phyloP scores from a whole-genome alignment of 1,140 invertebrate genomes.

The Latrodectus geometricus region DNA sequence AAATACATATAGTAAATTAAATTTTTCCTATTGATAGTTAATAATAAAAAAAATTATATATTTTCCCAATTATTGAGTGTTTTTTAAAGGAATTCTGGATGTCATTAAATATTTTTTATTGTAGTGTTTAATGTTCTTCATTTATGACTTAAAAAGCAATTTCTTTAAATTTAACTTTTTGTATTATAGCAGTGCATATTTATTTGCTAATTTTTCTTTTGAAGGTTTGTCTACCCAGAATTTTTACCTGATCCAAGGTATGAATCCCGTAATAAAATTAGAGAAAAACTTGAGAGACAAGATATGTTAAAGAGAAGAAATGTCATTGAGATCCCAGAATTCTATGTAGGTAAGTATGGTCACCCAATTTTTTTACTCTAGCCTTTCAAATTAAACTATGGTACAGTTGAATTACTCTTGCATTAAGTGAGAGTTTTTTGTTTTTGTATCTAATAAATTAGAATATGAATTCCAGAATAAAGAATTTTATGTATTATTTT shows the following conservation, averaged over 20 bases:
- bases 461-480: not conserved
- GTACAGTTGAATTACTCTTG: not conserved
- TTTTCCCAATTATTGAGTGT: no score
- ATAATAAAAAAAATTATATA: no score
- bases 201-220: no score
- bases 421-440: not conserved
- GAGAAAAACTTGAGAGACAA: conserved; percentile 88
- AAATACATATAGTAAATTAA: no score
- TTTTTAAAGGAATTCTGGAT: no score
- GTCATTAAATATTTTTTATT: no score
- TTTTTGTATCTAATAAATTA: not conserved
- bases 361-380: conserved; percentile 21
- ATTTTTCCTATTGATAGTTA: no score
- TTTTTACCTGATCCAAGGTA: conserved; percentile 90
- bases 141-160: no score
- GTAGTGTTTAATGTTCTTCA: no score
- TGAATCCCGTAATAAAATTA: conserved; percentile 80
- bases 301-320: conserved; percentile 92
- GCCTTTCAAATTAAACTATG: no score
- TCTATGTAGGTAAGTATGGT: conserved; percentile 87
- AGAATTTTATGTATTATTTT: not conserved
- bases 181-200: no score
- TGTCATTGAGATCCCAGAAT: conserved; percentile 92
- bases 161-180: no score
- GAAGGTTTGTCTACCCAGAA: conserved; percentile 88